Conservation (phyloP, 1,140 invertebrate species). For the Macrosteles quadrilineatus region DNA sequence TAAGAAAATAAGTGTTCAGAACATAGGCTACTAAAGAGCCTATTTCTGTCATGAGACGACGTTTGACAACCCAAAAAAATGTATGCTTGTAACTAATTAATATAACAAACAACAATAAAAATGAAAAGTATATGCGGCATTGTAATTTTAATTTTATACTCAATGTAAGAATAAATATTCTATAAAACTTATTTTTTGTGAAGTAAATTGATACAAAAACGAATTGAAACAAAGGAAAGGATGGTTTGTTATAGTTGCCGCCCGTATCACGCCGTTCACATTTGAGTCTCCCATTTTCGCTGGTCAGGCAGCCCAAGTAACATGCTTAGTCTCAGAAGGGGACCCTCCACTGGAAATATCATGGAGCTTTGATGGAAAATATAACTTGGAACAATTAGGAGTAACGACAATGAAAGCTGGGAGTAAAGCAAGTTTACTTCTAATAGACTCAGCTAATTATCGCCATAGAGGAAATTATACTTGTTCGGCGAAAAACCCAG, state of each 20-base stretch:
- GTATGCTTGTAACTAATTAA: no score
- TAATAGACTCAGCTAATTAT: conserved; percentile 56
- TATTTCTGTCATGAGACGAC: no score
- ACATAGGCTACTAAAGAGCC: no score
- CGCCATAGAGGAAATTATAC: conserved; percentile 56
- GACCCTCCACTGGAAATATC: conserved; percentile 46
- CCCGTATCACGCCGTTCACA: conserved; percentile 62
- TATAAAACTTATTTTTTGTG: no score
- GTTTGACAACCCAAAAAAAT: no score
- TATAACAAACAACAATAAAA: no score
- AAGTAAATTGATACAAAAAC: no score
- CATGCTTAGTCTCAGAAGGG: conserved; percentile 48
- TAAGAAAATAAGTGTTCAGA: no score
- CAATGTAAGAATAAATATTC: no score
- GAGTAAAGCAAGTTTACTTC: conserved; percentile 59
- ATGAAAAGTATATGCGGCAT: no score
- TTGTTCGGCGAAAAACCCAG: conserved; percentile 54
- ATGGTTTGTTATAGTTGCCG: conserved; percentile 53
- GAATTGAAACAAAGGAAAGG: no score
- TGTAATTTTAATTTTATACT: no score
- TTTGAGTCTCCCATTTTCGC: conserved; percentile 54
- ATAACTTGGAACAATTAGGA: conserved; percentile 38
- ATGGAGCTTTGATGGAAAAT: conserved; percentile 45
- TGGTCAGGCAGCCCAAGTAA: conserved; percentile 51
- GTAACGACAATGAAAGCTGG: conserved; percentile 26